Conservation (phyloP, 2,113 vertebrate species). For the Ciconia boyciana region DNA sequence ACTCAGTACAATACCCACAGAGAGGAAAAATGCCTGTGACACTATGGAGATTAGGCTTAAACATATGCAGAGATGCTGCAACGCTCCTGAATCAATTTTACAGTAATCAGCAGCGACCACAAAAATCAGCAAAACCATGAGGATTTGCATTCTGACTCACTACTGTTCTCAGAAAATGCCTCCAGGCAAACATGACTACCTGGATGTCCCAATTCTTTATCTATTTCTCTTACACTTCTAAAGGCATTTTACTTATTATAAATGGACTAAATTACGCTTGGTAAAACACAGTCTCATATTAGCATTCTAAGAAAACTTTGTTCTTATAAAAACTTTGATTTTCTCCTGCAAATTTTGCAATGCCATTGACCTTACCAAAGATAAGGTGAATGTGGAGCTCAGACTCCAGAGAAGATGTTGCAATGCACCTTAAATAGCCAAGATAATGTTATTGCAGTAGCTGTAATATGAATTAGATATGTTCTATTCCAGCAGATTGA, state of each 20-base stretch:
- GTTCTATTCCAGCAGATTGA: background rate
- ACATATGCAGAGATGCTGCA: constrained; percentile 35
- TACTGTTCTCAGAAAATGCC: constrained; percentile 14
- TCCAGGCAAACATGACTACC: constrained; percentile 29
- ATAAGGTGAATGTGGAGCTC: background rate
- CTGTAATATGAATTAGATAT: background rate
- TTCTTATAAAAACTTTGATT: background rate
- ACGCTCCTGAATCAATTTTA: constrained; percentile 34
- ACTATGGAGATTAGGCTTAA: constrained; percentile 15
- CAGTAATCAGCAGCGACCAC: constrained; percentile 7
- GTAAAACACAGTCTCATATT: background rate
- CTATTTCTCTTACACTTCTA: background rate
- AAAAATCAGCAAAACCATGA: constrained; percentile 39
- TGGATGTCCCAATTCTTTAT: constrained; percentile 31
- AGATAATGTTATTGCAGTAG: background rate
- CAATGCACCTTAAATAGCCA: background rate
- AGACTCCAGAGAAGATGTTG: background rate
- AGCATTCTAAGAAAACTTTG: background rate
- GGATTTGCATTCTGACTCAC: constrained; percentile 40
- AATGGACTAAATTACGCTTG: background rate
- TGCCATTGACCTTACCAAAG: background rate
- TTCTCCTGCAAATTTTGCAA: background rate
- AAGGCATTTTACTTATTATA: background rate
- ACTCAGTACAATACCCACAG: background rate
- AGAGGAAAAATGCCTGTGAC: constrained; percentile 12